Percentiles rank a stretch among this genome's conserved stretches.
These are phyloP conservation scores for Epinotia demarniana DNA, from an alignment of 2,888 invertebrate genomes.

Conservation along the genomic window DNA sequence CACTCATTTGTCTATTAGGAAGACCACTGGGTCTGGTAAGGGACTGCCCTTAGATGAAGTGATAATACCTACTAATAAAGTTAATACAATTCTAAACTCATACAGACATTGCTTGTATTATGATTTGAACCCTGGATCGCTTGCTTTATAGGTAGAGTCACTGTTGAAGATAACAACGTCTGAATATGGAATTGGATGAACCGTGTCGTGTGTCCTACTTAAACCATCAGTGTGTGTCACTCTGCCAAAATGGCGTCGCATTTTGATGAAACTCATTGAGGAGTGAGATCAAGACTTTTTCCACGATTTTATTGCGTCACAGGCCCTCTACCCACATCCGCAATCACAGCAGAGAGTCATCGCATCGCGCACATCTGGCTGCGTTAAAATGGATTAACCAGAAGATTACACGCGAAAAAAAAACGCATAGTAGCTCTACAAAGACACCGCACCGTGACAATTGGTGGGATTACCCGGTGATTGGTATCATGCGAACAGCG, in stretches of 20 bases:
- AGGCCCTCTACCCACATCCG: slow-evolving; percentile 4
- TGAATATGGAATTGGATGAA: not conserved
- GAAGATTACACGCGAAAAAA: slow-evolving; percentile 80
- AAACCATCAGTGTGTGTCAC: not conserved
- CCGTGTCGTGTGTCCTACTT: not conserved
- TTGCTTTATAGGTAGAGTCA: too few species aligned
- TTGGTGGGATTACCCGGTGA: slow-evolving; percentile 71
- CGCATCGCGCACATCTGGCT: slow-evolving; percentile 75
- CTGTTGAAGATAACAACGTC: too few species aligned
- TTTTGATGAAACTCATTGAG: not conserved
- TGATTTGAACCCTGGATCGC: too few species aligned
- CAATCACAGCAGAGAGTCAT: slow-evolving; percentile 18
- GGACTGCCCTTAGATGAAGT: too few species aligned
- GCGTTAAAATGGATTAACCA: slow-evolving; percentile 82
- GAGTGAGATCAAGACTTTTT: not conserved
- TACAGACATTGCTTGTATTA: not conserved
- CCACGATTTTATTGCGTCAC: slow-evolving; percentile 23
- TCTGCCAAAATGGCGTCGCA: not conserved
- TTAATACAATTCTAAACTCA: not conserved
- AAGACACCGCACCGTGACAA: slow-evolving; percentile 84
- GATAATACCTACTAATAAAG: too few species aligned
- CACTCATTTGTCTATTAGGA: slow-evolving; percentile 43
- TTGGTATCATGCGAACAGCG: slow-evolving; percentile 62
- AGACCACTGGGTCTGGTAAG: too few species aligned
- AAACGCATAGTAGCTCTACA: slow-evolving; percentile 64